Evolutionary conservation across 2,797 vertebrate genomes (phyloP).

Genomic region (Ceryle rudis): DNA sequence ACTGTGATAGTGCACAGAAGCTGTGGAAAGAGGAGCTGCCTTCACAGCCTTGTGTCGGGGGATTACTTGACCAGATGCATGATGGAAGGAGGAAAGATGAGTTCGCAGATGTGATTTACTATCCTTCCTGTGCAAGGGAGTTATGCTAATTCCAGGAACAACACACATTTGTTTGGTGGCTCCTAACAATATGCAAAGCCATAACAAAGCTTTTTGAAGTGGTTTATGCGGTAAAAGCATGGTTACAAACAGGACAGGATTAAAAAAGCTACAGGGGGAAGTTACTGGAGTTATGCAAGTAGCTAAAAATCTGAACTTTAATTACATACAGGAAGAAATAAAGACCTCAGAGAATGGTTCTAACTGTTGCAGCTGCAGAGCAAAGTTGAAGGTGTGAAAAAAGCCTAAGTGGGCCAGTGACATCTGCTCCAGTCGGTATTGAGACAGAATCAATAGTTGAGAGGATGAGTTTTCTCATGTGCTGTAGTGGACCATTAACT

Average conservation of each 20-base stretch:
- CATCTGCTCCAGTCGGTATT: neutral
- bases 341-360: neutral
- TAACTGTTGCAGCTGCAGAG: neutral
- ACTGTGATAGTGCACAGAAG: neutral
- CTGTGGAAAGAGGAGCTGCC: neutral
- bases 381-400: neutral
- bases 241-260: neutral
- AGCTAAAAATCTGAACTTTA: constrained; percentile 30
- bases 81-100: constrained; percentile 1
- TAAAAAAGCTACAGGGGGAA: neutral
- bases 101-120: constrained; percentile 13
- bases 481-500: neutral
- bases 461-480: neutral
- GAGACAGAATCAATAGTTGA: neutral
- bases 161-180: neutral
- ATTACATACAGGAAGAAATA: neutral
- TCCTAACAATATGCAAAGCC: neutral
- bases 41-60: neutral
- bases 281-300: neutral
- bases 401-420: neutral
- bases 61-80: neutral
- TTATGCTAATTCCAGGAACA: neutral
- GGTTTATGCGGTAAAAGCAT: constrained; percentile 12
- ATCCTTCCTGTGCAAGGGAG: neutral
- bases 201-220: neutral